A percentile compares a stretch with the other conserved stretches of the same genome.
Conservation (phyloP, 2,888 invertebrate genomes). For the Amphimallon solstitiale region DNA sequence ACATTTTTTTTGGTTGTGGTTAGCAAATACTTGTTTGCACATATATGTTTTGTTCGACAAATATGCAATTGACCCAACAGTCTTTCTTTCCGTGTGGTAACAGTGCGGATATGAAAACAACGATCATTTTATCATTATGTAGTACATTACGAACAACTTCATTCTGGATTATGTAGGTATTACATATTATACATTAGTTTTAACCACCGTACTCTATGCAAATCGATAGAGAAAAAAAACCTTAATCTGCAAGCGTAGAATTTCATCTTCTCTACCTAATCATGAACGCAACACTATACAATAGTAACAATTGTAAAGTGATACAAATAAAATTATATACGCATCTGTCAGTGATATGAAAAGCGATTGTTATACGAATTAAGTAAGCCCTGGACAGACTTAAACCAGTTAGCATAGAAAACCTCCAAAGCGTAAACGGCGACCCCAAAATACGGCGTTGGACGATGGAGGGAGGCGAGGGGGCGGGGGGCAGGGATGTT, state of each 20-base stretch:
- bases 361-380: constrained; percentile 59
- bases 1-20: too few relatives aligned
- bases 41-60: too few relatives aligned
- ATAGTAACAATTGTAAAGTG: constrained; percentile 44
- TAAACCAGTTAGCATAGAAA: constrained; percentile 63
- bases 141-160: too few relatives aligned
- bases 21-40: too few relatives aligned
- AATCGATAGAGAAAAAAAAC: too few relatives aligned
- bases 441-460: constrained; percentile 42
- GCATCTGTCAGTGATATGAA: constrained; percentile 63
- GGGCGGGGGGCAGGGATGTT: constrained; percentile 37
- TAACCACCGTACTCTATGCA: too few relatives aligned
- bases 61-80: too few relatives aligned
- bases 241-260: background rate
- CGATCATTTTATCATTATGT: too few relatives aligned
- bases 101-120: too few relatives aligned
- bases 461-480: constrained; percentile 37
- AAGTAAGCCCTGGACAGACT: constrained; percentile 60
- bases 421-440: constrained; percentile 60
- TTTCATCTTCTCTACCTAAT: constrained; percentile 33
- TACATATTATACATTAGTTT: too few relatives aligned
- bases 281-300: constrained; percentile 44
- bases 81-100: too few relatives aligned
- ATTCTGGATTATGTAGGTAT: too few relatives aligned
- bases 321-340: constrained; percentile 52